Evolutionary conservation across 1,140 invertebrate genomes (phyloP).

Genomic region (Apis cerana): DNA sequence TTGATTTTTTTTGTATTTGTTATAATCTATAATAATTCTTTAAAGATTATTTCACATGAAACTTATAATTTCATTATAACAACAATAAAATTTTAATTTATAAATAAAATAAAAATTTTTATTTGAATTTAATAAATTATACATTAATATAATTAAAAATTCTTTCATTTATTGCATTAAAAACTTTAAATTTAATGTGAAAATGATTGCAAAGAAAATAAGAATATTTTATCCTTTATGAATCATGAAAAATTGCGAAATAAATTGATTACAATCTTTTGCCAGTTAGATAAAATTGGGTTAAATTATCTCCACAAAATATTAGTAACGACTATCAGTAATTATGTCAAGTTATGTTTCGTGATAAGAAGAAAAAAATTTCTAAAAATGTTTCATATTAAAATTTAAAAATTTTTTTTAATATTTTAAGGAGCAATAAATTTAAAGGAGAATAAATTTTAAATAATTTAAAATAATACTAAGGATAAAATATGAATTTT

Average conservation of each 20-base stretch:
- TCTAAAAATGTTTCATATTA: background rate
- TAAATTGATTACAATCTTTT: slow-evolving; percentile 12
- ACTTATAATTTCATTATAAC: too few species aligned
- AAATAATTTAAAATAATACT: background rate
- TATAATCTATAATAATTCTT: too few species aligned
- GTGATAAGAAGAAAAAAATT: background rate
- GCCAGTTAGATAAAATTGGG: background rate
- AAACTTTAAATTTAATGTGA: background rate
- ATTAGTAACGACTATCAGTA: background rate
- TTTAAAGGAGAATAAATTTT: too few species aligned
- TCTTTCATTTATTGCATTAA: too few species aligned
- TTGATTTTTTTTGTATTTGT: too few species aligned
- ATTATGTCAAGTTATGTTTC: background rate
- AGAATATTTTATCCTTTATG: background rate
- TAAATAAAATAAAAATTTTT: too few species aligned
- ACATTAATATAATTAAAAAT: too few species aligned
- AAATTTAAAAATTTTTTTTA: background rate
- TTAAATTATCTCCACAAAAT: slow-evolving; percentile 10
- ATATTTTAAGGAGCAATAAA: too few species aligned
- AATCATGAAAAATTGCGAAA: slow-evolving; percentile 6
- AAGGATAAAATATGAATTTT: too few species aligned
- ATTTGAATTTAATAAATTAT: too few species aligned
- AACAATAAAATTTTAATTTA: too few species aligned
- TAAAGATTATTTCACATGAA: too few species aligned
- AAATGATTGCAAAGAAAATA: background rate